Evolutionary conservation across 2,113 vertebrate species (phyloP).

Genomic region (Actenoides hombroni): DNA sequence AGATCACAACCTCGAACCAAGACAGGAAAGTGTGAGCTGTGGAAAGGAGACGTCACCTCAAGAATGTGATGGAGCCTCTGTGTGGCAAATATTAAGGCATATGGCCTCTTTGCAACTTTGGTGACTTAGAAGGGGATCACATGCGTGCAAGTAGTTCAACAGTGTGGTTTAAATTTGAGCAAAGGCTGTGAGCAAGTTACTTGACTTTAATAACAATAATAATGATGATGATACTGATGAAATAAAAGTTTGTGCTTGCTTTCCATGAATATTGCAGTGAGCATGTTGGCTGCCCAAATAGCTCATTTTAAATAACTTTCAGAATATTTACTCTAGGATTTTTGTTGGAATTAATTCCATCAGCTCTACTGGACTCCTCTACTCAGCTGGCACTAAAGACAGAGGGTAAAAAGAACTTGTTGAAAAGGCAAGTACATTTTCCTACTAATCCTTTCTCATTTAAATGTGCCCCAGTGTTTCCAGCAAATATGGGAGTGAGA

Average conservation of each 20-base stretch:
- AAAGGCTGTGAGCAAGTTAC: not conserved
- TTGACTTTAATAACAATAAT: not conserved
- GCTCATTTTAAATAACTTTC: not conserved
- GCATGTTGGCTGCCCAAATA: not conserved
- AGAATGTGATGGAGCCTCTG: not conserved
- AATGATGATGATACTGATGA: not conserved
- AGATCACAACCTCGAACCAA: not conserved
- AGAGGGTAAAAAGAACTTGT: not conserved
- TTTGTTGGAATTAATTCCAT: not conserved
- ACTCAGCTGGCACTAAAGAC: not conserved
- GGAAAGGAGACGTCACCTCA: rapidly evolving
- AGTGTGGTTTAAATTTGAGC: not conserved
- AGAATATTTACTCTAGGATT: not conserved
- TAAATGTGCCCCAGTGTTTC: not conserved
- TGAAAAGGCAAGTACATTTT: not conserved
- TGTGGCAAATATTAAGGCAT: not conserved
- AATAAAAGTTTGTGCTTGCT: not conserved
- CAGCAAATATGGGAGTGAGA: not conserved
- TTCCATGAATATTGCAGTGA: not conserved
- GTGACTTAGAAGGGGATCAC: not conserved
- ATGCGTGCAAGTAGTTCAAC: not conserved
- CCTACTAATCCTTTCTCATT: not conserved
- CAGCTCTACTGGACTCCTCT: not conserved
- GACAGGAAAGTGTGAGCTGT: not conserved
- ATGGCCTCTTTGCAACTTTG: not conserved